These are phyloP conservation scores for Aix galericulata DNA, from an alignment of 2,113 vertebrate species.

Conservation along the genomic window DNA sequence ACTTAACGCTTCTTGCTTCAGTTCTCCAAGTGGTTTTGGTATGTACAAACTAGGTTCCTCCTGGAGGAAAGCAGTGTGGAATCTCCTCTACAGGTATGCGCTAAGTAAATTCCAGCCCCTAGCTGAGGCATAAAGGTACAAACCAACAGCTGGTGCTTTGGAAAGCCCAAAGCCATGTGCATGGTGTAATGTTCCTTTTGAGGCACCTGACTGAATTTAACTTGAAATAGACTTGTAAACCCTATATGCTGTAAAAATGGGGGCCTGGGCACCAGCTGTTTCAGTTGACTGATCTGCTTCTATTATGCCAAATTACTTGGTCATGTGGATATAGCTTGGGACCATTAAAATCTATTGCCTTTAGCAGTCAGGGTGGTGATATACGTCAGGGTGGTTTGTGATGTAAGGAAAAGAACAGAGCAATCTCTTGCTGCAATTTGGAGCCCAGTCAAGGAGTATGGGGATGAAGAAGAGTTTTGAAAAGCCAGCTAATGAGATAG, in stretches of 20 bases:
- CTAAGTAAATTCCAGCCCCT: not conserved
- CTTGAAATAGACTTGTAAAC: not conserved
- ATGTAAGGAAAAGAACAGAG: not conserved
- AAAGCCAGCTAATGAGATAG: not conserved
- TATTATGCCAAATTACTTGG: not conserved
- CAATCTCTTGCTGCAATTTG: not conserved
- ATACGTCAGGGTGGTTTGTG: not conserved
- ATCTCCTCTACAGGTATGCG: not conserved
- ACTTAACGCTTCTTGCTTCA: not conserved
- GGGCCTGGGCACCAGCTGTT: not conserved
- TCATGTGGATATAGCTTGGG: not conserved
- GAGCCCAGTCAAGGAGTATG: not conserved
- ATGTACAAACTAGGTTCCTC: not conserved
- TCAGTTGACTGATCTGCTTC: not conserved
- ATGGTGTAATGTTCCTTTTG: not conserved
- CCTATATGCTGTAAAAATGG: not conserved
- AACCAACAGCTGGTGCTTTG: not conserved
- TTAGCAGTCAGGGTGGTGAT: not conserved
- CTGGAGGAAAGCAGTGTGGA: not conserved
- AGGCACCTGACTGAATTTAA: not conserved
- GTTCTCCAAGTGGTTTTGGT: not conserved
- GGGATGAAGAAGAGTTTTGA: not conserved
- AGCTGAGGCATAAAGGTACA: not conserved
- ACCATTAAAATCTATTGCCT: not conserved
- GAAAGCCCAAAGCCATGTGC: accelerated